Conservation (phyloP, 2,888 invertebrate genomes). For the Altica lythri region DNA sequence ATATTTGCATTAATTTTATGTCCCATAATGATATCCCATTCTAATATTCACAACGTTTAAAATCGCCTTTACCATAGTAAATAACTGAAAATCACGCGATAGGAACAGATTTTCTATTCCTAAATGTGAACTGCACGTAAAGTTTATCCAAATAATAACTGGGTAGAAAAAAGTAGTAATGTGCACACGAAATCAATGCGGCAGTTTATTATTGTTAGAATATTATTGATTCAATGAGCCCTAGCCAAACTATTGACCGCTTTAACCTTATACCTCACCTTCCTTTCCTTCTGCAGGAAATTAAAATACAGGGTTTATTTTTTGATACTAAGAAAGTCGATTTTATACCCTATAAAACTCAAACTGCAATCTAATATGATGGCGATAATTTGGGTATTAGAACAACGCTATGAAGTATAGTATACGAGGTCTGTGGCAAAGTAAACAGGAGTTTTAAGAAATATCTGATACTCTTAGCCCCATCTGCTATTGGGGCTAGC, state of each 20-base stretch:
- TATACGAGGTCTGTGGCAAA: too few species aligned
- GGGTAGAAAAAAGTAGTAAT: constrained; percentile 10
- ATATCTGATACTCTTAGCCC: too few species aligned
- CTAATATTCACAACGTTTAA: constrained; percentile 33
- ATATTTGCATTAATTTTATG: constrained; percentile 18
- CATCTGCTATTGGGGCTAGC: too few species aligned
- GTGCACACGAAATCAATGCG: constrained; percentile 13
- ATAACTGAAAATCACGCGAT: constrained; percentile 43
- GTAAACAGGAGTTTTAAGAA: too few species aligned
- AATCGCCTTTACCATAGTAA: constrained; percentile 29
- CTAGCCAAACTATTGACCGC: constrained; percentile 33
- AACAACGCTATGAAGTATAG: too few species aligned
- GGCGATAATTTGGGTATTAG: too few species aligned
- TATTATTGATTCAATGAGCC: constrained; percentile 23
- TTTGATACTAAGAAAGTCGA: too few species aligned
- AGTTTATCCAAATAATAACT: constrained; percentile 17
- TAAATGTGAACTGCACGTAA: constrained; percentile 13
- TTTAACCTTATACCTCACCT: constrained; percentile 32
- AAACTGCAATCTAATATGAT: too few species aligned
- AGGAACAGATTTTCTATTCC: constrained; percentile 27
- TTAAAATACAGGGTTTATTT: too few species aligned
- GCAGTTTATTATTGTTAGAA: constrained; percentile 6
- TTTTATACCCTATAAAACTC: too few species aligned
- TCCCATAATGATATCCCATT: constrained; percentile 16
- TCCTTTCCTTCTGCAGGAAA: neutral